phyloP scores from a whole-genome alignment of 2,797 vertebrate genomes.

The Enteromius afrohamiltoni region DNA sequence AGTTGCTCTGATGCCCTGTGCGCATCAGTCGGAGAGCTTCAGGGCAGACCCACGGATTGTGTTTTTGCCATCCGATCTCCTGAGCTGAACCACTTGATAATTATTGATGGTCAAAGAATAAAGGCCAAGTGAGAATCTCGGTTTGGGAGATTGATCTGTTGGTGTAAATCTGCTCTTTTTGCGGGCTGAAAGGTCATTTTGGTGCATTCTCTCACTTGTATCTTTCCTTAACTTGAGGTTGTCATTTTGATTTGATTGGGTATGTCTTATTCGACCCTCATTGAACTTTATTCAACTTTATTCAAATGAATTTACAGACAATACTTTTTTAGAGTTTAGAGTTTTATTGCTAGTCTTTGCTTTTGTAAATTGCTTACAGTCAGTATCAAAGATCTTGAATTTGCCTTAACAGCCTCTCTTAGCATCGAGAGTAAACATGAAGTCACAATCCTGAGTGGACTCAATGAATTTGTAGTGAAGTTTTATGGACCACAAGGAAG shows the following conservation, averaged over 20 bases:
- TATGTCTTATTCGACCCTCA: neutral
- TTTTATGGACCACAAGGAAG: conserved; percentile 99
- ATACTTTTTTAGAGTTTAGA: too few species aligned
- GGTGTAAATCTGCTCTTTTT: neutral
- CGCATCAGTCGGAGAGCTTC: neutral
- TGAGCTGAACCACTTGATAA: conserved; percentile 18
- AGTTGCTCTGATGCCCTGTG: conserved; percentile 9
- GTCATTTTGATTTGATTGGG: neutral
- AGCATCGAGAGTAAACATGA: conserved; percentile 99
- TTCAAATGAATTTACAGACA: too few species aligned
- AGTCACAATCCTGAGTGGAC: conserved; percentile 97
- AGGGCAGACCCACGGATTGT: conserved; percentile 18
- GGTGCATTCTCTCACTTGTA: neutral
- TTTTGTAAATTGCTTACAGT: neutral
- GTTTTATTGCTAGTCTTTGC: conserved; percentile 4
- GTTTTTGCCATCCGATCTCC: conserved; percentile 22
- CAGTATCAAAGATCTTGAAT: neutral
- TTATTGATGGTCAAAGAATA: conserved; percentile 25
- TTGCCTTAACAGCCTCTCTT: conserved; percentile 69
- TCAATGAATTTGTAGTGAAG: conserved; percentile 99
- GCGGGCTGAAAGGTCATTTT: neutral
- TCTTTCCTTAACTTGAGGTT: neutral
- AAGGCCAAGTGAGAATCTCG: conserved; percentile 18
- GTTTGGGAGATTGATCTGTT: conserved; percentile 22
- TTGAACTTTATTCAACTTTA: neutral